Evolutionary conservation across 2,113 vertebrate genomes (phyloP), one percentile per base, ranked within the genome.

Genomic region (Gavialis gangeticus): DNA sequence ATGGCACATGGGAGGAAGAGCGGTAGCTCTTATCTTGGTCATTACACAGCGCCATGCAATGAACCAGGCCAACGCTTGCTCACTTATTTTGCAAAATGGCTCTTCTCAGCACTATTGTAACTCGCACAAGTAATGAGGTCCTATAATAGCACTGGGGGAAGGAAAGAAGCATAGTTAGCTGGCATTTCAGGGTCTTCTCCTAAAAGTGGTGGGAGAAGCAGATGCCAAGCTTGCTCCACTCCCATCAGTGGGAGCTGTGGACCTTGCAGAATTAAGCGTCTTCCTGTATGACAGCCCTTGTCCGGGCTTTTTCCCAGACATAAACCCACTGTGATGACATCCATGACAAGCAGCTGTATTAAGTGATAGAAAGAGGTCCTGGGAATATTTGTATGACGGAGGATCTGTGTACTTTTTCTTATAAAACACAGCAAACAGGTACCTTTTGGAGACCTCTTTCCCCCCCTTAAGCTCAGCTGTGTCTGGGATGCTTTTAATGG

Each of bases 1-100:
- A 60, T 3, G 0, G 55, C 63, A 17, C 62, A 0, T 2, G 0
- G 0, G 46, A n/a, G 1, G 37, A 57, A 0, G 4, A 59, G 73
- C 63, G 0, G 37, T 30, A 64, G 54, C 67, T 69, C 10, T 17
- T 0, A 2, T 1, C 69, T 10, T 22, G 5, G 37, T n/a, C 24
- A 2, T 64, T 28, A 71, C 1, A 0, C 6, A 3, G 37, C 10
- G 22, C 19, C 60, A 62, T 60, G 7, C 59, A 60, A 60, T 14
- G 34, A 62, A 34, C 27, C 62, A 67, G 16, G 1, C 17, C 59
- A 60, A 22, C 19, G 60, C 24, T 24, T 62, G 21, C 19, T 22
- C 24, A 5, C 16, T 69, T 69, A 30, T 19, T 69, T 3, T 69
- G n/a, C 66, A 69, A 69, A 69, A 69, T 18, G 12, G 21, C 2